Percentiles rank a stretch among this genome's conserved stretches.
Conservation (phyloP, 2,113 vertebrate genomes). For the Pseudopipra pipra region DNA sequence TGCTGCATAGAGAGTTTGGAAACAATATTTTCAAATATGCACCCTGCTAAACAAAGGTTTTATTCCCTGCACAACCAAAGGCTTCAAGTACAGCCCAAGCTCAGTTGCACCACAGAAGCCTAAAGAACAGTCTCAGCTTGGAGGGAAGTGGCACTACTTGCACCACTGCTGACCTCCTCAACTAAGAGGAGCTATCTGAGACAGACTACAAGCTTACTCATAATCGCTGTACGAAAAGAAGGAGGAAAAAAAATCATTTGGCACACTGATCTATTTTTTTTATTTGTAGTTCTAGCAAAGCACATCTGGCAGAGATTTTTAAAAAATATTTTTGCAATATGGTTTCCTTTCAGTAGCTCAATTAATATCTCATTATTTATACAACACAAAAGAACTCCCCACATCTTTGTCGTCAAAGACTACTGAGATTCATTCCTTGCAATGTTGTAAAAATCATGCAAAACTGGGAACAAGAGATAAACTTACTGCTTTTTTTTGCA, state of each 20-base stretch:
- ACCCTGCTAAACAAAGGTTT: neutral
- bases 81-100: neutral
- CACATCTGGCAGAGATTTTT: neutral
- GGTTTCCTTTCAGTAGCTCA: constrained; percentile 4
- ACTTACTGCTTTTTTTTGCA: constrained; percentile 99
- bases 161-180: neutral
- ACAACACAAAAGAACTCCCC: neutral
- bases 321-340: neutral
- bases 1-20: neutral
- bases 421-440: neutral
- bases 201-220: neutral
- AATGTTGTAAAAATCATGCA: neutral
- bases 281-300: neutral
- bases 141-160: neutral
- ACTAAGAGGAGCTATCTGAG: neutral
- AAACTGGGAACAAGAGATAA: neutral
- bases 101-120: neutral
- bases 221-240: neutral
- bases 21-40: neutral
- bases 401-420: neutral
- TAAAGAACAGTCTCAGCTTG: neutral
- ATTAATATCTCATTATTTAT: constrained; percentile 32
- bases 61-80: neutral
- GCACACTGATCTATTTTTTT: neutral
- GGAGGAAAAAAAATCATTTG: neutral